These are phyloP conservation scores for Mus spretus DNA, from an alignment of 2,797 vertebrate genomes.

Conservation along the genomic window DNA sequence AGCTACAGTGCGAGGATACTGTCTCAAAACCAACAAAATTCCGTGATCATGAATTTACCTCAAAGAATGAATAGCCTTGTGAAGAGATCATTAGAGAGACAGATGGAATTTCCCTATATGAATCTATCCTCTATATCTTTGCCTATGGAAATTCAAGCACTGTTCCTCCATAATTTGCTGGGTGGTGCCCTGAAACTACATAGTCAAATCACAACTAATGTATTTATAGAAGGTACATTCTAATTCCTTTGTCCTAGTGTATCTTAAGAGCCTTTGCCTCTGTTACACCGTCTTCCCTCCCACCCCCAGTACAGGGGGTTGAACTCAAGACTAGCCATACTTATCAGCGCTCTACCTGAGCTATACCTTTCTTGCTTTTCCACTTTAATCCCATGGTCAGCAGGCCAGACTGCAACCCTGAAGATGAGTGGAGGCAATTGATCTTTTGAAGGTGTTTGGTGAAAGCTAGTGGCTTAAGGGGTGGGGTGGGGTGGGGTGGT, in stretches of 20 bases:
- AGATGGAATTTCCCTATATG: constrained; percentile 26
- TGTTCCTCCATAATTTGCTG: constrained; percentile 3
- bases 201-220: not conserved
- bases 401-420: not conserved
- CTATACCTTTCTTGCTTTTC: not conserved
- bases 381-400: not conserved
- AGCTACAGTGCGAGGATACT: not conserved
- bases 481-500: too few relatives aligned
- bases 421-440: not conserved
- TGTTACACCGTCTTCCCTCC: not conserved
- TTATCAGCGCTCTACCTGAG: not conserved
- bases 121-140: constrained; percentile 41
- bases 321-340: not conserved
- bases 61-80: constrained; percentile 42
- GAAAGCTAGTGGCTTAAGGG: not conserved
- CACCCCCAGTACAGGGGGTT: not conserved
- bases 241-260: not conserved
- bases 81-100: constrained; percentile 1
- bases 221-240: not conserved
- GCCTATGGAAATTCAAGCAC: constrained; percentile 13
- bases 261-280: constrained; percentile 36
- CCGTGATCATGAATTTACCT: constrained; percentile 4
- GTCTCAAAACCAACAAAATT: not conserved
- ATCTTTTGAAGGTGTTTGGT: constrained; percentile 38
- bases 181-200: not conserved